A percentile compares a stretch with the other conserved stretches of the same genome.
Conservation (phyloP, 2,888 invertebrate species). For the Papilio gigon region DNA sequence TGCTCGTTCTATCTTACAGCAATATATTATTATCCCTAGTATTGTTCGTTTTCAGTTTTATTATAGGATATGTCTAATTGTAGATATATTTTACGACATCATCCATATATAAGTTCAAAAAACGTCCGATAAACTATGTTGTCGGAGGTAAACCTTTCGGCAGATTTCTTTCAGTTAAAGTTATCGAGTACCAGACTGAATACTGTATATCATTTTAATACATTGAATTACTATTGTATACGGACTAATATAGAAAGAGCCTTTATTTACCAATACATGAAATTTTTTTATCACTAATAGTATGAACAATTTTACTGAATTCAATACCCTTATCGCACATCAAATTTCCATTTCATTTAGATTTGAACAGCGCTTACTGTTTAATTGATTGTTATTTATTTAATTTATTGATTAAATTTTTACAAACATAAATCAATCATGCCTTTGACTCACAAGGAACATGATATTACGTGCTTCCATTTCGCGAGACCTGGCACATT, state of each 20-base stretch:
- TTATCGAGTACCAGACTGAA: neutral
- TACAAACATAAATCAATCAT: too few relatives aligned
- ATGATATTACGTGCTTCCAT: too few relatives aligned
- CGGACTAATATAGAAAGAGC: neutral
- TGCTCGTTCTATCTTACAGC: conserved; percentile 32
- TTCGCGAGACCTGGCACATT: too few relatives aligned
- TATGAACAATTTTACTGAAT: neutral
- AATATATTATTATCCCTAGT: conserved; percentile 24
- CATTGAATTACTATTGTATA: neutral
- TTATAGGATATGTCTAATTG: conserved; percentile 24
- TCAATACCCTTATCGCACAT: too few relatives aligned
- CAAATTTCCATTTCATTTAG: neutral
- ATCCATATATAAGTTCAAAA: neutral
- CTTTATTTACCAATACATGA: too few relatives aligned
- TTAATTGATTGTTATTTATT: too few relatives aligned
- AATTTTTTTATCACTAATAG: too few relatives aligned
- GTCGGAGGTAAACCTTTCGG: neutral
- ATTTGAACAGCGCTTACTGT: too few relatives aligned
- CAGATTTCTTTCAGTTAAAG: neutral
- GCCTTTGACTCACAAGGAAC: too few relatives aligned
- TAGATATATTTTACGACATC: conserved; percentile 15
- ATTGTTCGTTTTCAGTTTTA: conserved; percentile 34
- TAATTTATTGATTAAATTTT: too few relatives aligned
- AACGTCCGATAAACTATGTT: neutral
- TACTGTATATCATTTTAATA: neutral